Base-by-base conservation (phyloP, 2,797 vertebrate species). In the Fratercula arctica region DNA sequence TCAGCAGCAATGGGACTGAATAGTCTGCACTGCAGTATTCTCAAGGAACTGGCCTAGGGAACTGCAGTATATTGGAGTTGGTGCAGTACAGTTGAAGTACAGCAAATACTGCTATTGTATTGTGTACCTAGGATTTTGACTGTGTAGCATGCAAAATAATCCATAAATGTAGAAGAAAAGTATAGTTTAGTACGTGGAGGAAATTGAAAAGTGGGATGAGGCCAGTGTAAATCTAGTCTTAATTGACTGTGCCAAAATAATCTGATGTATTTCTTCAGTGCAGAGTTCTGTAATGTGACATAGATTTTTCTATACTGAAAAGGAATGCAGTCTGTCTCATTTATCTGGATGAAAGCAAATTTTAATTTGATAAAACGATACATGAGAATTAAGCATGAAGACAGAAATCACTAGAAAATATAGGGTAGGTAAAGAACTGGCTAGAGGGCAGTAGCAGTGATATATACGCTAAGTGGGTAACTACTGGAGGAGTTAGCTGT, bases 61-160 rank as follows among this genome's bases (percentile, higher is more conserved):
- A 61, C n/a, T 46, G 51, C 46, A 84, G 20, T 43, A 1, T 59
- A 12, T 61, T 87, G 69, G 37, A 72, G n/a, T 78, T 78, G 41
- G 10, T 46, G 37, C 50, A 39, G 54, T 69, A 6, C 24, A 61
- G 43, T 29, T 35, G 28, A 70, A 94, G 51, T 45, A 63, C 15
- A 63, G 59, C 59, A 82, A 84, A 76, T 84, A 76, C 31, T 73
- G 45, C 73, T 67, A 0, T 79, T 79, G 13, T 43, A 45, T 39
- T 88, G 19, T 11, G 37, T 78, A n/a, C 24, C 12, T 77, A 11
- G 61, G 19, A 61, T 78, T 85, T 91, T 93, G 54, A 61, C 46
- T 93, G 80, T 19, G 9, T 90, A 77, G 29, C 50, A 43, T 43
- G 33, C 41, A 91, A 93, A 87, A 72, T 80, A 91, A 86, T 77